Evolutionary conservation across 1,140 invertebrate species (phyloP).

Genomic region (Hycleus cichorii): DNA sequence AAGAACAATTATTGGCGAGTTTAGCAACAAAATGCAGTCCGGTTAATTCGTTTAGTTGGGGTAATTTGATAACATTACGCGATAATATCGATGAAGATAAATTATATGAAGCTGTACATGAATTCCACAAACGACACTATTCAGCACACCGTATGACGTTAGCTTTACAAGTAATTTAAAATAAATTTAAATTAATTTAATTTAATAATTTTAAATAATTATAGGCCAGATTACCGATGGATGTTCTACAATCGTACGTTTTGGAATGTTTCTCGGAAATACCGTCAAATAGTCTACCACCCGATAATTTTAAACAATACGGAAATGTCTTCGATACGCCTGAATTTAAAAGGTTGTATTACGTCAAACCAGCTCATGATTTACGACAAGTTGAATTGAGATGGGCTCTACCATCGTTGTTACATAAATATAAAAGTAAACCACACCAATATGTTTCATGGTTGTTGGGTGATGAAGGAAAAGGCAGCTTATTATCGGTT

Average conservation of each 20-base stretch:
- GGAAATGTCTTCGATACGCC: constrained; percentile 52
- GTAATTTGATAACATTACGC: constrained; percentile 70
- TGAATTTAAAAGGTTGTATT: constrained; percentile 66
- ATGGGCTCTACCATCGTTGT: constrained; percentile 73
- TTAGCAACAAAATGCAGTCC: constrained; percentile 63
- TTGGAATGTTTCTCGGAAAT: constrained; percentile 55
- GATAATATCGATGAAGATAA: constrained; percentile 58
- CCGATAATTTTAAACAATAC: constrained; percentile 49
- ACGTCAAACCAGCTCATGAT: constrained; percentile 74
- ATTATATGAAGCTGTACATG: constrained; percentile 59
- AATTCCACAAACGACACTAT: constrained; percentile 77
- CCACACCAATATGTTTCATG: constrained; percentile 73
- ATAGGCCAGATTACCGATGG: constrained; percentile 68
- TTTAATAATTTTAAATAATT: background rate
- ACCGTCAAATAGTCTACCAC: constrained; percentile 53
- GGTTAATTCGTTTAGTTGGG: constrained; percentile 76
- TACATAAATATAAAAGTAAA: constrained; percentile 65
- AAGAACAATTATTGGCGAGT: constrained; percentile 64
- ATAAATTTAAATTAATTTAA: background rate
- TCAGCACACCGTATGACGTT: constrained; percentile 85
- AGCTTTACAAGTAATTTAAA: constrained; percentile 55
- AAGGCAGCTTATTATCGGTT: constrained; percentile 77
- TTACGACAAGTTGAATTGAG: constrained; percentile 61
- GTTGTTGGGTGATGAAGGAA: constrained; percentile 81
- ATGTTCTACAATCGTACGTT: constrained; percentile 64